Conservation (phyloP, 92 coral and sea anemone genomes). For the Micromussa lordhowensis region DNA sequence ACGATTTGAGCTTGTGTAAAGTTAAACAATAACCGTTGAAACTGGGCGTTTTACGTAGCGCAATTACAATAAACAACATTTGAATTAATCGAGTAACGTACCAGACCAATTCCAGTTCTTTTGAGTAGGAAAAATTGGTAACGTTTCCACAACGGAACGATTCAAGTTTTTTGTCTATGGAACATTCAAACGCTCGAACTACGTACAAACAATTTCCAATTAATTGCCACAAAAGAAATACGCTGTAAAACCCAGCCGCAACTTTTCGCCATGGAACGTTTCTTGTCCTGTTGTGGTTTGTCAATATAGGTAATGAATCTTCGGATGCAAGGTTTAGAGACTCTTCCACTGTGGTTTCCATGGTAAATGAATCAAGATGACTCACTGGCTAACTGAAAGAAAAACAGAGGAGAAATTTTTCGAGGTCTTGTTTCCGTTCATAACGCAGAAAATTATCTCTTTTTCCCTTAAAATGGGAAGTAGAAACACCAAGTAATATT, state of each 20-base stretch:
- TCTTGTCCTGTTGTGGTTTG: neutral
- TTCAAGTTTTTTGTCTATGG: neutral
- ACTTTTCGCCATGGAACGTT: neutral
- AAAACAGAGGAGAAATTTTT: neutral
- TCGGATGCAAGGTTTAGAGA: neutral
- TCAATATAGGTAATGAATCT: neutral
- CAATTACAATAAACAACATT: neutral
- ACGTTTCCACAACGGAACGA: slow-evolving; percentile 8
- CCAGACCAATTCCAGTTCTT: neutral
- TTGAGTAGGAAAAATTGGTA: neutral
- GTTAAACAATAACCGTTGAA: neutral
- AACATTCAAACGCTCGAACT: neutral
- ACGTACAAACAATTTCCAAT: neutral
- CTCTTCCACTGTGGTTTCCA: slow-evolving; percentile 1
- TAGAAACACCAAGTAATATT: no score
- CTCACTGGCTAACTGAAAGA: neutral
- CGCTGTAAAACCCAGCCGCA: neutral
- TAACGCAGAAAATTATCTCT: no score
- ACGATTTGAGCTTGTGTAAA: neutral
- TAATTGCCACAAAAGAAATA: neutral
- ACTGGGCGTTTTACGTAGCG: neutral
- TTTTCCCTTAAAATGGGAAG: no score
- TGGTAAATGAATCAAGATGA: neutral
- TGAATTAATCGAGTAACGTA: slow-evolving; percentile 6
- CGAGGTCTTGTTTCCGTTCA: no score